Evolutionary conservation across 2,797 vertebrate species (phyloP), one percentile per base, ranked within the genome.

Genomic region (Galagoides demidoff): DNA sequence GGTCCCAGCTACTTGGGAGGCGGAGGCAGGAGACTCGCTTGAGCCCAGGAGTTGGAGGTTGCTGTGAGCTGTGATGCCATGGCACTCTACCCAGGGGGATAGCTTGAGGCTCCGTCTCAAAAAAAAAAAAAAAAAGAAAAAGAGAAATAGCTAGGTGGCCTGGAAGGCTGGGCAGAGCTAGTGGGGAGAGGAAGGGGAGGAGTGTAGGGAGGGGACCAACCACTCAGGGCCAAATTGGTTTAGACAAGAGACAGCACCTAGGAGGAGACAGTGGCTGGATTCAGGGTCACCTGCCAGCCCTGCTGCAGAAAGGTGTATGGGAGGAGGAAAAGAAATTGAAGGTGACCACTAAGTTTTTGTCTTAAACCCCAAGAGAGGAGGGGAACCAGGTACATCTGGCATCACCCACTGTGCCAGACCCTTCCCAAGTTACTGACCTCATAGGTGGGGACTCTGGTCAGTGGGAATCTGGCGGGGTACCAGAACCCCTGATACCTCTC

Each of bases 401-500:
- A 11, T 63, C 37, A 31, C 27, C 37, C 2, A 3, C 71, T 17
- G 27, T 39, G 23, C 23, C 39, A 17, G 39, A 20, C 68, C 64
- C 59, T 37, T 3, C 52, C 68, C 49, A 19, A 31, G 7, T n/a
- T 49, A 12, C 17, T 27, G 14, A 9, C 55, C 73, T 37, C 7
- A 0, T 34, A 17, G 39, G n/a, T 68, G n/a, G 66, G 66, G n/a
- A 34, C 19, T 19, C n/a, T 10, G 66, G 66, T 34, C 70, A 1
- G 37, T 20, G 6, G 70, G 70, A 34, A 37, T 20, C 12, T 2
- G 27, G 37, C 10, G 19, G 68, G 66, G 2, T 13, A 0, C n/a
- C 7, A 2, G 16, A 66, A 19, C 25, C 8, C 39, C 85, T 98
- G 57, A 97, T 92, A 52, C 92, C 66, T 96, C 74, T 59, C 29